Evolutionary conservation across 2,888 invertebrate species (phyloP), one percentile per base, ranked within the genome.

Genomic region (Macaria notata): DNA sequence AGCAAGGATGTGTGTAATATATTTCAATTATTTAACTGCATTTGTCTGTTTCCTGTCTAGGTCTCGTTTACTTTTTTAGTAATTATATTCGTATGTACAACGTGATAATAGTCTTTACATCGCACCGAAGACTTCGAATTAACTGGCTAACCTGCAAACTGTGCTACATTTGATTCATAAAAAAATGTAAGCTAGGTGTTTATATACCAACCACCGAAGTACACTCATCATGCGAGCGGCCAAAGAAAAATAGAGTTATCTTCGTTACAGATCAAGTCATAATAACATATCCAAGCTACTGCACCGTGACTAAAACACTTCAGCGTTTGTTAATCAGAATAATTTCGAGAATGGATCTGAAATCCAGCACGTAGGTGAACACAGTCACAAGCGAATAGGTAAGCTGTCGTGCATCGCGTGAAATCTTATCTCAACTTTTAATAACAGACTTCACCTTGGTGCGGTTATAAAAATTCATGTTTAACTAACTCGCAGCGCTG

Each of bases 401-500:
- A 66, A 68, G 52, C 46, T 83, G 76, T 76, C 86, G 82, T 85
- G 85, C 79, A 76, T 72, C 61, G 72, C 79, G 79, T 62, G 68
- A 65, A 76, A 79, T 82, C 82, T 85, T 83, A 84, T 85, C 85
- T 79, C 65, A 77, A 81, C 68, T 81, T 84, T 81, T 83, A 84
- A 84, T 85, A 84, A 81, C 78, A 74, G 59, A 70, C 46, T 54
- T 74, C 71, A 75, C 71, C 73, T 75, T 66, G 68, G 58, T 53
- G 68, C 31, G 36, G 19, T 31, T 72, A 77, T 79, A 82, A 83
- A 81, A 83, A 80, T 75, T 72, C 74, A 83, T 76, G 72, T 72
- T 78, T 79, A 78, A 69, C 73, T 76, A 72, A 73, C 69, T 73
- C 70, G 67, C 70, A 75, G 73, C 68, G 68, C 72, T 73, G 65